phyloP scores from a whole-genome alignment of 2,888 invertebrate genomes.

The Mythimna ferrago region DNA sequence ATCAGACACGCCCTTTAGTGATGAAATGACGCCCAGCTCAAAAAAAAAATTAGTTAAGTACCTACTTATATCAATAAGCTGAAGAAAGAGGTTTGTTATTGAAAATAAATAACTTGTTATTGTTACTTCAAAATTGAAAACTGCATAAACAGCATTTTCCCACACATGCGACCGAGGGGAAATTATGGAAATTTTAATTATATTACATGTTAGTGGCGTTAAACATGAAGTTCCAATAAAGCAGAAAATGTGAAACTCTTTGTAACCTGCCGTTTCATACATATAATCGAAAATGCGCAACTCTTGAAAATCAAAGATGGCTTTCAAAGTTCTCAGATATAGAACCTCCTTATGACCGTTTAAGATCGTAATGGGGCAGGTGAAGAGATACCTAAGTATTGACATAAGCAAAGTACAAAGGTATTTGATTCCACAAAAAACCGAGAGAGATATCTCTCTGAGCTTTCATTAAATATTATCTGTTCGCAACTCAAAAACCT shows the following conservation, averaged over 20 bases:
- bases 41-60: too few species aligned
- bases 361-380: constrained; percentile 3
- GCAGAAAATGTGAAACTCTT: background rate
- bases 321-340: constrained; percentile 2
- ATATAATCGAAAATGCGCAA: constrained; percentile 10
- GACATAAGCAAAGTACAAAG: constrained; percentile 17
- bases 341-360: background rate
- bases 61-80: too few species aligned
- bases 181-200: too few species aligned
- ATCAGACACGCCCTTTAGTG: too few species aligned
- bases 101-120: too few species aligned
- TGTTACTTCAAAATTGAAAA: too few species aligned
- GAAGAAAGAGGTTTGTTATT: too few species aligned
- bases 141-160: too few species aligned
- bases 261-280: constrained; percentile 11
- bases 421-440: constrained; percentile 12
- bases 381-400: constrained; percentile 16
- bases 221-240: too few species aligned
- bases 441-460: background rate
- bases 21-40: too few species aligned
- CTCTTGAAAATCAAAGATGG: background rate
- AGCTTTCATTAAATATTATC: constrained; percentile 20
- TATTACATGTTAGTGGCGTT: too few species aligned
- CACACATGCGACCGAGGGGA: too few species aligned
- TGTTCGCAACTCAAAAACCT: constrained; percentile 2